Base-by-base conservation (phyloP, 1,140 invertebrate genomes). In the Wasmannia auropunctata region DNA sequence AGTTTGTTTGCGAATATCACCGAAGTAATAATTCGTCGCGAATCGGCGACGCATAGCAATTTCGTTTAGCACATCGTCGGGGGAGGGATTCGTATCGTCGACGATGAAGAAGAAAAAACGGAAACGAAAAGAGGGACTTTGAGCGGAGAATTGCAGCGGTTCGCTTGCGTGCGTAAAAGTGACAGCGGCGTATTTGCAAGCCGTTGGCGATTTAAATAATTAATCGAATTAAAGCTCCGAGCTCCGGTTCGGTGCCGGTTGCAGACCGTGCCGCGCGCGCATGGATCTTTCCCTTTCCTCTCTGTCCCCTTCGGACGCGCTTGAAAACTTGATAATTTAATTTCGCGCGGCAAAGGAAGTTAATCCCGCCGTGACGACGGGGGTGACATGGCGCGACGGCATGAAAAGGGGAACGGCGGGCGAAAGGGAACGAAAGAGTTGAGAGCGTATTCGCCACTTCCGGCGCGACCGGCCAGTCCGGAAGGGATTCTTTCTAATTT, bases 241-340 rank as follows among this genome's bases (percentile, higher is more conserved):
- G 14, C 28, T n/a, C 31, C 34, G 43, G 14, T 70, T 69, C 70
- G 58, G 49, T 70, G 37, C 56, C 58, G 62, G 62, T 83, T 70
- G 84, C 56, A 86, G 75, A 62, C 56, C 75, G 31, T 46, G 51
- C 72, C 56, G 54, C 51, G 51, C 54, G 40, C 22, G 28, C 65
- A n/a, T n/a, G 63, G 67, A 43, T 85, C 49, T 58, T 49, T 54
- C 11, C 31, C 22, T 8, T 31, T 10, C 10, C 25, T 70, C n/a
- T n/a, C n/a, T n/a, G n/a, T n/a, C 84, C 16, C 28, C 58, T 8
- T 28, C 37, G 37, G 43, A 54, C 34, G 67, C 31, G 72, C 19
- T 67, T 80, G 85, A 83, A 91, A 92, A 91, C 85, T 92, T 91
- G 85, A 86, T 91, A 92, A 91, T 92, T 92, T 87, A 85, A 91